These are phyloP conservation scores for Hetaerina americana DNA, from an alignment of 1,140 invertebrate genomes.

Conservation along the genomic window DNA sequence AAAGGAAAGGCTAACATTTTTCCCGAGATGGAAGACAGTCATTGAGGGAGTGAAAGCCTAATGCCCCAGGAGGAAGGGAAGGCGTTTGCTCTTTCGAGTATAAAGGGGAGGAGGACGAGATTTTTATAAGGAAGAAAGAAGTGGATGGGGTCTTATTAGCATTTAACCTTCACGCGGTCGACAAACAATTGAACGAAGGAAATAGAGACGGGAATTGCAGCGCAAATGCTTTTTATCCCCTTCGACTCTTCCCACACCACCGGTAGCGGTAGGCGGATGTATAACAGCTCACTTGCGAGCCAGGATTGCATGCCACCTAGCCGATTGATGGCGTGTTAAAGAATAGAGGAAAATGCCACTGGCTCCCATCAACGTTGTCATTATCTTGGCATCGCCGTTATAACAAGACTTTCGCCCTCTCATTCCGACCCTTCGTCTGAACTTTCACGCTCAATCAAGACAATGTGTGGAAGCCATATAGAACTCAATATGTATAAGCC, in stretches of 20 bases:
- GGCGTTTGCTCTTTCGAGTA: background rate
- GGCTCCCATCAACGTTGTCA: background rate
- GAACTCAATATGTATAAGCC: too few species aligned
- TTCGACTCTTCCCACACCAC: background rate
- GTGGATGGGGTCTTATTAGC: background rate
- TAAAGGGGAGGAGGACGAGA: background rate
- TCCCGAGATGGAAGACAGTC: background rate
- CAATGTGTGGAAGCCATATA: too few species aligned
- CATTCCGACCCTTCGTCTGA: background rate
- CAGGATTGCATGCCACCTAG: background rate
- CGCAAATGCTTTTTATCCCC: background rate
- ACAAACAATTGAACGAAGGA: background rate
- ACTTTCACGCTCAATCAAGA: background rate
- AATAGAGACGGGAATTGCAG: background rate
- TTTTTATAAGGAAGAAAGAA: too few species aligned
- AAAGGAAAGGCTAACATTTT: background rate
- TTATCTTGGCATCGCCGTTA: background rate
- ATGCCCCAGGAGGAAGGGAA: background rate
- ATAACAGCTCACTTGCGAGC: background rate
- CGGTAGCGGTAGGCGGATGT: background rate
- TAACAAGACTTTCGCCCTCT: background rate
- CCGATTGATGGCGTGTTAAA: background rate
- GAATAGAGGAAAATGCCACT: background rate
- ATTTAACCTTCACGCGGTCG: background rate
- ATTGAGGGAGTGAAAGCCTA: background rate